Evolutionary conservation across 2,113 vertebrate genomes (phyloP).

Genomic region (Malurus cyaneus): DNA sequence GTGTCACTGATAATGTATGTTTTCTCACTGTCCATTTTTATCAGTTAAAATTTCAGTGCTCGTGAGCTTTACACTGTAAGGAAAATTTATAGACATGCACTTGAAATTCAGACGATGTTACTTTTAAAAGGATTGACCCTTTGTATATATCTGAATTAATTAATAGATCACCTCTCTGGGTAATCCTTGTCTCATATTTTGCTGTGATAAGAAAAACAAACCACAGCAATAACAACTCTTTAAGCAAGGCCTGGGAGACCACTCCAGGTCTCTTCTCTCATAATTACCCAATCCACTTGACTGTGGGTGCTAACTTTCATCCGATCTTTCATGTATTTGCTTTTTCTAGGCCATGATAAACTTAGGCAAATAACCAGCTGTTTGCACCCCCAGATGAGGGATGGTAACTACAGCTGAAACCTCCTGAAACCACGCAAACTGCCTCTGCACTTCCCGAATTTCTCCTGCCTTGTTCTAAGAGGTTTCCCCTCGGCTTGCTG

Average conservation of each 20-base stretch:
- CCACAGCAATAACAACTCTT: neutral
- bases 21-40: neutral
- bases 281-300: neutral
- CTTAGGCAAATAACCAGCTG: neutral
- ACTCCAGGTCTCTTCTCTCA: neutral
- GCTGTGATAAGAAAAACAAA: neutral
- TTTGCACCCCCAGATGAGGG: neutral
- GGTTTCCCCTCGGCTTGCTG: neutral
- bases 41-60: neutral
- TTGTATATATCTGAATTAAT: neutral
- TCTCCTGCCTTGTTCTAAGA: neutral
- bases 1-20: neutral
- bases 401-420: neutral
- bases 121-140: neutral
- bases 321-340: neutral
- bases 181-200: neutral
- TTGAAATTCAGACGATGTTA: neutral
- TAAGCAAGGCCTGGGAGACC: neutral
- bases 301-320: neutral
- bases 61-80: neutral
- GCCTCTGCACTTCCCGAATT: neutral
- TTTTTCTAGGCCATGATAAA: neutral
- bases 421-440: neutral
- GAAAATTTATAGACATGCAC: neutral
- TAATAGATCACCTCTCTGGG: neutral